These are phyloP conservation scores for Spilarctia lutea DNA, from an alignment of 2,888 invertebrate species.

Conservation along the genomic window DNA sequence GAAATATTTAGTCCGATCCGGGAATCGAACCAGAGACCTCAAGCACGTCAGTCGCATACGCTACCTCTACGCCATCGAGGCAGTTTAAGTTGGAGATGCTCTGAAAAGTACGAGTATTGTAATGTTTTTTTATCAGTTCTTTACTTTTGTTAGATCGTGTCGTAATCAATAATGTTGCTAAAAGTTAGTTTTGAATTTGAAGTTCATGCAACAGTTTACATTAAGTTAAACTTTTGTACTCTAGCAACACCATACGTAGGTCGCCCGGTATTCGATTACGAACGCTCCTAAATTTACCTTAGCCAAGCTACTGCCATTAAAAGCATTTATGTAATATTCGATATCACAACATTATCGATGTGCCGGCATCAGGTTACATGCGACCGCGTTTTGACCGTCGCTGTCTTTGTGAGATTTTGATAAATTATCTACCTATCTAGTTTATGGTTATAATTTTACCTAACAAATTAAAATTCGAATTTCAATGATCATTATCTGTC, in stretches of 20 bases:
- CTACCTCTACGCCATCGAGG: no score
- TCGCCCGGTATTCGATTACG: slow-evolving; percentile 73
- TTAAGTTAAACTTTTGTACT: slow-evolving; percentile 49
- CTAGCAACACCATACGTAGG: slow-evolving; percentile 73
- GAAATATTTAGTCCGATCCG: no score
- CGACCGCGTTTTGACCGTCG: slow-evolving; percentile 46
- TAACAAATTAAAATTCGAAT: not conserved
- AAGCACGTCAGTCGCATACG: no score
- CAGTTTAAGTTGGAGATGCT: no score
- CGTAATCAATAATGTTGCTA: not conserved
- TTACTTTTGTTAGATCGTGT: not conserved
- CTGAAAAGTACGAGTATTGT: no score
- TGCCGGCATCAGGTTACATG: slow-evolving; percentile 58
- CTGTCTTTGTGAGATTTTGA: slow-evolving; percentile 43
- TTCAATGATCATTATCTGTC: no score
- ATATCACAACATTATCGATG: slow-evolving; percentile 78
- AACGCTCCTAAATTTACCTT: slow-evolving; percentile 86
- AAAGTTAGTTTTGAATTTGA: not conserved
- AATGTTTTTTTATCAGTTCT: not conserved
- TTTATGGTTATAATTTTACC: not conserved
- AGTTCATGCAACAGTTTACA: slow-evolving; percentile 1
- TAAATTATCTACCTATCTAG: slow-evolving; percentile 21
- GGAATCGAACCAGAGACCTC: no score
- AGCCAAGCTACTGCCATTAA: slow-evolving; percentile 81
- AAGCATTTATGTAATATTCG: slow-evolving; percentile 84